A percentile compares a stretch with the other conserved stretches of the same genome.
Conservation (phyloP, 2,888 invertebrate species). For the Teinopalpus imperialis region DNA sequence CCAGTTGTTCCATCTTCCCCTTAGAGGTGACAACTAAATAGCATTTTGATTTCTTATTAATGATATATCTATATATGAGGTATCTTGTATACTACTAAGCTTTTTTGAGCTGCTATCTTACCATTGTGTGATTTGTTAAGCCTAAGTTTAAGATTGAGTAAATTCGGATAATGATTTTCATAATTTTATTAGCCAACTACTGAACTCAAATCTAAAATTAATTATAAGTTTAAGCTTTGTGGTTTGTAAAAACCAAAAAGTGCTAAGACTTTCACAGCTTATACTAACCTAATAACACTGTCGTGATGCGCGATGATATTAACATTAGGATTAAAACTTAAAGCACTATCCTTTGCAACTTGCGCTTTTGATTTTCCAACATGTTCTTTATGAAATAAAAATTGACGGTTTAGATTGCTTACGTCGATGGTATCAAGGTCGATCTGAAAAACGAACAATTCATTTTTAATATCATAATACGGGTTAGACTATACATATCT, state of each 20-base stretch:
- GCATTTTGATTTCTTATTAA: no score
- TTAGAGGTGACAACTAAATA: no score
- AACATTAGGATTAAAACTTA: slow-evolving; percentile 93
- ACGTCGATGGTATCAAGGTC: slow-evolving; percentile 99
- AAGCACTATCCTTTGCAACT: slow-evolving; percentile 94
- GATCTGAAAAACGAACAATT: slow-evolving; percentile 85
- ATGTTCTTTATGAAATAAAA: slow-evolving; percentile 98
- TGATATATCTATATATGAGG: no score
- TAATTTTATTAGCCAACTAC: not conserved
- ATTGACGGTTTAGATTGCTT: slow-evolving; percentile 99
- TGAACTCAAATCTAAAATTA: not conserved
- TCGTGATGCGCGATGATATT: slow-evolving; percentile 95
- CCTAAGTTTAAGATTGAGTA: no score
- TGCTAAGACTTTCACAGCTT: no score
- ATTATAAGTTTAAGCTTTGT: not conserved
- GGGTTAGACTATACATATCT: not conserved
- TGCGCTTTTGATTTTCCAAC: slow-evolving; percentile 98
- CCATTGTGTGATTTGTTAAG: no score
- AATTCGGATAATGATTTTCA: no score
- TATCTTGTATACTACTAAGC: no score
- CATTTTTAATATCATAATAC: slow-evolving; percentile 42
- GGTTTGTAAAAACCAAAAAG: no score
- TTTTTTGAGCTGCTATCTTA: no score
- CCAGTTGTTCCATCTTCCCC: no score
- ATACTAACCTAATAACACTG: slow-evolving; percentile 92